Evolutionary conservation across 2,888 invertebrate genomes (phyloP).

Genomic region (Pomacea canaliculata): DNA sequence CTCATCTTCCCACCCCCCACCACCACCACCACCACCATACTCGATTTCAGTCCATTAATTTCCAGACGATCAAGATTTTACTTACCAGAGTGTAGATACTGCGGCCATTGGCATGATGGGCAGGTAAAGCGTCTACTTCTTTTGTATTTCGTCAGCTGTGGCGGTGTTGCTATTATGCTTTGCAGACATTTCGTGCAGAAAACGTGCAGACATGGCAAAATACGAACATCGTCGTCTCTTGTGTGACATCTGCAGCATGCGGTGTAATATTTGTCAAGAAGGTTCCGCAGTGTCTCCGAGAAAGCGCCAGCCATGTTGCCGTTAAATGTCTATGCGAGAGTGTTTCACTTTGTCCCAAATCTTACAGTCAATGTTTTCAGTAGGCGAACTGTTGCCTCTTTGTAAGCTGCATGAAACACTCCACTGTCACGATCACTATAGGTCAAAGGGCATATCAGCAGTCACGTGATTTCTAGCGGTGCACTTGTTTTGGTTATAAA

Average conservation of each 20-base stretch:
- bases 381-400: too few relatives aligned
- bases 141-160: neutral
- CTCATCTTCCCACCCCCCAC: too few relatives aligned
- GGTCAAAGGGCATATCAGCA: too few relatives aligned
- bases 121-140: neutral
- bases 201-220: neutral
- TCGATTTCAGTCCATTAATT: too few relatives aligned
- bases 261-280: neutral
- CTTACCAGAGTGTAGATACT: constrained; percentile 1
- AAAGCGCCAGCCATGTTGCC: neutral
- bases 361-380: neutral
- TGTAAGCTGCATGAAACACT: too few relatives aligned
- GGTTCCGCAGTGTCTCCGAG: neutral
- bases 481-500: too few relatives aligned
- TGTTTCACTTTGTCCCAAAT: neutral
- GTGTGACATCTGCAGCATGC: neutral
- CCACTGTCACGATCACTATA: too few relatives aligned
- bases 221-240: neutral
- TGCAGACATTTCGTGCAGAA: neutral
- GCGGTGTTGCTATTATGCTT: neutral
- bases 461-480: too few relatives aligned
- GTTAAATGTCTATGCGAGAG: neutral
- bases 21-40: neutral
- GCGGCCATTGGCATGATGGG: neutral
- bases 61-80: neutral